Evolutionary conservation across 2,888 invertebrate species (phyloP).

Genomic region (Villa cingulata): DNA sequence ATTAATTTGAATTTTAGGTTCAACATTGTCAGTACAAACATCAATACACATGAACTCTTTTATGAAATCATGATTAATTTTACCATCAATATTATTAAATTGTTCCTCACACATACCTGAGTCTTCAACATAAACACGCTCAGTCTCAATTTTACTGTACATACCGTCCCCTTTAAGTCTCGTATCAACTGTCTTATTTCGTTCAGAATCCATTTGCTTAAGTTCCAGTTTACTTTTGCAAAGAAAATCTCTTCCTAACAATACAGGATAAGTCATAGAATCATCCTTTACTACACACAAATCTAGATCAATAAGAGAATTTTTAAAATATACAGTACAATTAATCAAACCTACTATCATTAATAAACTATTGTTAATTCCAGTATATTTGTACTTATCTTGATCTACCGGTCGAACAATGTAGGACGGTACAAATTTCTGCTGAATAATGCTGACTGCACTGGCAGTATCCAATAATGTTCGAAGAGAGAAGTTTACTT

Average conservation of each 20-base stretch:
- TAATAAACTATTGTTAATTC: not conserved
- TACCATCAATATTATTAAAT: too few relatives aligned
- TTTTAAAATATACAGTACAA: not conserved
- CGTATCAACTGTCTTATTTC: too few relatives aligned
- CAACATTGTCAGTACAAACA: too few relatives aligned
- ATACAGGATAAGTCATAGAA: not conserved
- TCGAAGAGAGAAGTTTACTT: too few relatives aligned
- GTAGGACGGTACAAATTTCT: not conserved
- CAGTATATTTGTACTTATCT: not conserved
- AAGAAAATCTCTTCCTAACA: conserved; percentile 1
- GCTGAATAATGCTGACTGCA: too few relatives aligned
- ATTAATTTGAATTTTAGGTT: not conserved
- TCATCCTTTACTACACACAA: not conserved
- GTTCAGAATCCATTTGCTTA: not conserved
- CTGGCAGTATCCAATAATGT: too few relatives aligned
- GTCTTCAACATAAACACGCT: too few relatives aligned
- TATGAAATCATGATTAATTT: not conserved
- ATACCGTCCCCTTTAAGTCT: not conserved
- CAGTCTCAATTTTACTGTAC: not conserved
- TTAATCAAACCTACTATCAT: not conserved
- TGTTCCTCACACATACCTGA: too few relatives aligned
- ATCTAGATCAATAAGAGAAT: not conserved
- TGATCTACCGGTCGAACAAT: not conserved
- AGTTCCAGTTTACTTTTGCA: too few relatives aligned
- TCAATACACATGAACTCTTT: not conserved